Percentiles rank a stretch among this genome's conserved stretches.
phyloP scores from a whole-genome alignment of 1,140 invertebrate species.

The Ceratoteleas bidentatus region DNA sequence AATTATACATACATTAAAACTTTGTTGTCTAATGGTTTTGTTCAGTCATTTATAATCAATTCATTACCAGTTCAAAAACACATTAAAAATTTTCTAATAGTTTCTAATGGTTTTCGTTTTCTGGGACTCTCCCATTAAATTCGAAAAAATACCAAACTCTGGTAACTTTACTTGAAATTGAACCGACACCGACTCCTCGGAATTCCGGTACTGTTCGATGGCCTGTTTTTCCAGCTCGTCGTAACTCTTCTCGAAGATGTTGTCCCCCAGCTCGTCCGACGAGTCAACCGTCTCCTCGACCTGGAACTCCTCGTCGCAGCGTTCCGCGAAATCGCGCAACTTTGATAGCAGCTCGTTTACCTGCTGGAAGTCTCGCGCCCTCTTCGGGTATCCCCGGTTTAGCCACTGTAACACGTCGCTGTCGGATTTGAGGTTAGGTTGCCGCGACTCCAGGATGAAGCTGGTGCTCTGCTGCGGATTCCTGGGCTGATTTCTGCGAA shows the following conservation, averaged over 20 bases:
- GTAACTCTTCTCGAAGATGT: conserved; percentile 70
- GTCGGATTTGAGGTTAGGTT: conserved; percentile 64
- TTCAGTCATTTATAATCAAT: too few relatives aligned
- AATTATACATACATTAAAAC: too few relatives aligned
- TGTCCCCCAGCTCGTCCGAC: conserved; percentile 26
- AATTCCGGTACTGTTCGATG: conserved; percentile 76
- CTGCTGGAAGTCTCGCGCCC: conserved; percentile 43
- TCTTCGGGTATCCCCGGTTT: conserved; percentile 68
- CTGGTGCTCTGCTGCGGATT: conserved; percentile 66
- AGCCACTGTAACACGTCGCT: conserved; percentile 71
- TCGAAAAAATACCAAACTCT: too few relatives aligned
- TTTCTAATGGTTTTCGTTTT: too few relatives aligned
- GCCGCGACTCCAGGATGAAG: conserved; percentile 66
- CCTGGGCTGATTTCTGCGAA: conserved; percentile 70
- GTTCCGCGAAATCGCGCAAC: conserved; percentile 51
- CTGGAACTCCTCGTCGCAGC: conserved; percentile 48
- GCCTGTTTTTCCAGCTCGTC: conserved; percentile 77
- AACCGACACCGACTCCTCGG: conserved; percentile 74
- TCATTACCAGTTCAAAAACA: too few relatives aligned
- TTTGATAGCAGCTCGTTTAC: conserved; percentile 63
- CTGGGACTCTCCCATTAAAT: too few relatives aligned
- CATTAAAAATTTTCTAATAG: too few relatives aligned
- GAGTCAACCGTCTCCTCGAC: conserved; percentile 69
- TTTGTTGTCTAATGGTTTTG: too few relatives aligned
- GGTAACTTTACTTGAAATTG: conserved; percentile 72